These are phyloP conservation scores for Thaumetopoea pityocampa DNA, from an alignment of 1,140 invertebrate species.

Conservation along the genomic window DNA sequence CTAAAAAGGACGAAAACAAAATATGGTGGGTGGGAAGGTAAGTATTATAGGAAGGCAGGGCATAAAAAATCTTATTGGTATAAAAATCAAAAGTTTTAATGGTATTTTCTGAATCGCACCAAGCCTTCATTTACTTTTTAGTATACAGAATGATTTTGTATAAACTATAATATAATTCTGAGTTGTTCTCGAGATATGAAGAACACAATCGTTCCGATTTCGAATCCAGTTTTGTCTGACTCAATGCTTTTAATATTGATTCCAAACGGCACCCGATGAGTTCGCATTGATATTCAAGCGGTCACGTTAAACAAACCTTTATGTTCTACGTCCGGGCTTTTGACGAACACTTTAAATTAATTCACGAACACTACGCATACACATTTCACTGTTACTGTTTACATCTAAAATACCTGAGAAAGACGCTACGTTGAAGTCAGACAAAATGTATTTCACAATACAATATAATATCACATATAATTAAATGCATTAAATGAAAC, in stretches of 20 bases:
- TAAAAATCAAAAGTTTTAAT: slow-evolving; percentile 77
- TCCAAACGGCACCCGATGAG: slow-evolving; percentile 66
- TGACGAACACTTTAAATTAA: too few species aligned
- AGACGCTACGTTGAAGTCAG: slow-evolving; percentile 70
- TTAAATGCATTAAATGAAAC: slow-evolving; percentile 71
- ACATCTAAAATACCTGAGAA: slow-evolving; percentile 57
- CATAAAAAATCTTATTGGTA: slow-evolving; percentile 67
- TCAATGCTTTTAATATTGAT: slow-evolving; percentile 40
- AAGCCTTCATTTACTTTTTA: slow-evolving; percentile 75
- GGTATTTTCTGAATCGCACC: slow-evolving; percentile 76
- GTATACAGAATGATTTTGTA: slow-evolving; percentile 74
- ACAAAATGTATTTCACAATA: slow-evolving; percentile 72
- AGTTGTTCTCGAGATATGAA: slow-evolving; percentile 52
- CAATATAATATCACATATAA: slow-evolving; percentile 74
- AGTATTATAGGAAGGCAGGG: slow-evolving; percentile 6
- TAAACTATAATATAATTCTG: slow-evolving; percentile 69
- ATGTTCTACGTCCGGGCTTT: too few species aligned
- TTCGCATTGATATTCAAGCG: too few species aligned
- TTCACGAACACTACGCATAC: too few species aligned
- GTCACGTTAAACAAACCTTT: too few species aligned
- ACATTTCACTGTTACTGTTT: slow-evolving; percentile 49
- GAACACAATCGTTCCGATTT: slow-evolving; percentile 54
- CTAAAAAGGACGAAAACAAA: too few species aligned
- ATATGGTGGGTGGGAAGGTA: too few species aligned
- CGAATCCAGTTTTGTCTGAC: slow-evolving; percentile 69